Evolutionary conservation across 2,888 invertebrate genomes (phyloP), one percentile per base, ranked within the genome.

Genomic region (Parnassius smintheus): DNA sequence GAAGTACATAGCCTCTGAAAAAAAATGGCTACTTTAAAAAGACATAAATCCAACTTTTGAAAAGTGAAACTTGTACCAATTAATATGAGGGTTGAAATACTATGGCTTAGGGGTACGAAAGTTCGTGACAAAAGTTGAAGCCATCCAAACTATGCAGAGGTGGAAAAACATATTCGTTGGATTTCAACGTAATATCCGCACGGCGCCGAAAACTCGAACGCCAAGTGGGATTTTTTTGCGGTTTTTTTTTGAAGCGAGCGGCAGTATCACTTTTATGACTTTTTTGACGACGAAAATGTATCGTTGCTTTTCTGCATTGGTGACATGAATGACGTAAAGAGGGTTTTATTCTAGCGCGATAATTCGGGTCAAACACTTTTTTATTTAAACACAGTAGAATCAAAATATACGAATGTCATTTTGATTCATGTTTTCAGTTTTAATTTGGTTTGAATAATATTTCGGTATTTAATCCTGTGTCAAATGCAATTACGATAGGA

Each of bases 111-210:
- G 18, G 9, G 73, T 75, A 71, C 74, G 74, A 69, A 68, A 71
- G 72, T 70, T 74, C 73, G 73, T 71, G 75, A 83, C 82, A 85
- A 83, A 82, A 81, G 81, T 76, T 64, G 66, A 66, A 63, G 70
- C 67, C 69, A 68, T 69, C 68, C 67, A 66, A 68, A 67, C 64
- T 67, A 56, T 66, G 66, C 65, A 71, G 72, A 77, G 75, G 71
- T 68, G 77, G 68, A 73, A 75, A 77, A 76, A 76, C 69, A 76
- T 72, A 72, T 70, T 69, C 70, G 65, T 56, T 64, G 75, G 77
- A 76, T 79, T 79, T 77, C 70, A 61, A 68, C 72, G 74, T 78
- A 74, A 80, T 81, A 80, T 75, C 69, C 70, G 67, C 60, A 66
- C 64, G 18, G 18, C 18, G 1, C 18, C 18, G 18, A 0, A 18